Evolutionary conservation across 2,797 vertebrate species (phyloP), one percentile per base, ranked within the genome.

Genomic region (Borostomias antarcticus): DNA sequence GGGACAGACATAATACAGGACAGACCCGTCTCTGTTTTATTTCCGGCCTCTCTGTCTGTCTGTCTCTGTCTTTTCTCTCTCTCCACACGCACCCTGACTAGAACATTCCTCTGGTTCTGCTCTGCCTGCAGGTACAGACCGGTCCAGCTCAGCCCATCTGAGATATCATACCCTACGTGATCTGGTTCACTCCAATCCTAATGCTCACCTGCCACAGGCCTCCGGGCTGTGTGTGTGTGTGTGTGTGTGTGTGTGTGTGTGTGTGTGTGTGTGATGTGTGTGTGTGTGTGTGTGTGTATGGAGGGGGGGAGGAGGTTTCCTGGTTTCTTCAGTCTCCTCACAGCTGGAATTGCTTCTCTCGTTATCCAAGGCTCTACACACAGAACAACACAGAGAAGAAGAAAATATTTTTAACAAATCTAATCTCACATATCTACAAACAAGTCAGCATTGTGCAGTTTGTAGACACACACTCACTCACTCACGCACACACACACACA

Each of bases 121-220:
- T 81, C 71, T 70, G 83, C 87, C 89, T 85, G 85, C 83, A 90
- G 88, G 89, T 90, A 84, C 69, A 84, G 78, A 82, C 86, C 72
- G 53, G 84, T 80, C 78, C 15, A 80, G 76, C 77, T 85, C 85
- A 80, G 84, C 82, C 80, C 82, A 87, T 87, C 89, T 86, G 79
- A 82, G 89, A 88, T 86, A 85, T 86, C 85, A 84, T 69, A 84
- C 81, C 47, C 73, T 66, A 82, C 80, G 75, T 89, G 86, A 87
- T 87, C 82, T 82, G 82, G 87, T 89, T 85, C 82, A 80, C 82
- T 84, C 79, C 83, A 79, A 79, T 81, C 86, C 86, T 86, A 88
- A 85, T 88, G 81, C 86, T 88, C 85, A 90, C 87, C 87, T 88
- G 86, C 79, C 79, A 75, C 54, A 35, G 26, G 21, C 40, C 48